Base-by-base conservation (phyloP, 2,113 vertebrate genomes). In the Cranoglanis bouderius region DNA sequence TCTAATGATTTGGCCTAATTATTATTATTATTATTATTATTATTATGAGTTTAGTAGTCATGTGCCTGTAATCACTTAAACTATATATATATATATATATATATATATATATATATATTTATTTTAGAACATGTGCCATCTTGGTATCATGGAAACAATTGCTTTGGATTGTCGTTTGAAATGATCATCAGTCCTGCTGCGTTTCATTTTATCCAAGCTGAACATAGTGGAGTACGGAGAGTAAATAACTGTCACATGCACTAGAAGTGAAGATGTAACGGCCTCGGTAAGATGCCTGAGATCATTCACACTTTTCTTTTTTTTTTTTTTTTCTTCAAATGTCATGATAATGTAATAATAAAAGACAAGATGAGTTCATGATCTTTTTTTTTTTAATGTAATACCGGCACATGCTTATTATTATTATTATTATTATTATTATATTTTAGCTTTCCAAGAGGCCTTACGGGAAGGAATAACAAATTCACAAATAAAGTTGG, bases 241-340 rank as follows among this genome's bases (percentile, higher is more conserved):
- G 81, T 61, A 29, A 83, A 83, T 83, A 83, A 2, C 55, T 26
- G 81, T 83, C 81, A 61, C 81, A 61, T 82, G 81, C 81, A 83
- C 81, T 61, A 61, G 32, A 81, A 16, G 19, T 59, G 53, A 59
- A 57, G 80, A 35, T 59, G 53, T 13, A 57, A 24, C 14, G 4
- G 53, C n/a, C 32, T 55, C 19, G 3, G 9, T 12, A 24, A 38
- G 55, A 26, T 14, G 5, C 35, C 24, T 0, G 18, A 9, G 32
- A 16, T 61, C 53, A 26, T 14, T 59, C 53, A 59, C 80, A 82
- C 80, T 40, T 26, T 38, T 55, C 0, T 9, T 16, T 19, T 19
- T 21, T 57, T 53, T 1, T 16, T 19, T 38, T 21, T 82, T 53
- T 2, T 3, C 13, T 43, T 38, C 10, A 81, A 10, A 81, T 55